These are phyloP conservation scores for Campoplex nolae DNA, from an alignment of 2,888 invertebrate species.

Conservation along the genomic window DNA sequence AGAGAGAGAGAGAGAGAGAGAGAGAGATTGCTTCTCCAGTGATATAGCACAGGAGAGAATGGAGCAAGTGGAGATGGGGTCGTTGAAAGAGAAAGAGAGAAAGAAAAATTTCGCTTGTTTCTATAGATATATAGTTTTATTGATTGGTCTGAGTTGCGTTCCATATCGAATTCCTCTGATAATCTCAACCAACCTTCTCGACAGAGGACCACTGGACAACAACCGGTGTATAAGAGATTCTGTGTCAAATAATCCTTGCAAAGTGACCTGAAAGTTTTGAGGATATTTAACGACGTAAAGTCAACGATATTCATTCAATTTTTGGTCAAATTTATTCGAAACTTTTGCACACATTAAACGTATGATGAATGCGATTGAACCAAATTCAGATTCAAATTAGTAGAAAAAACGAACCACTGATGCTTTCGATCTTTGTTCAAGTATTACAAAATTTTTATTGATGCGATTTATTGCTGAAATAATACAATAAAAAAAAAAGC, in stretches of 20 bases:
- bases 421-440: too few species aligned
- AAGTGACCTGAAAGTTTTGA: background rate
- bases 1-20: constrained; percentile 12
- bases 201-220: constrained; percentile 47
- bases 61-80: constrained; percentile 7
- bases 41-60: constrained; percentile 19
- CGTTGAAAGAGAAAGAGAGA: constrained; percentile 19
- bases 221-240: constrained; percentile 16
- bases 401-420: too few species aligned
- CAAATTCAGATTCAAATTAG: too few species aligned
- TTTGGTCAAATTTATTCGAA: too few species aligned
- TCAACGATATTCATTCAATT: too few species aligned
- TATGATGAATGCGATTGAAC: too few species aligned
- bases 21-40: constrained; percentile 13
- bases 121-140: constrained; percentile 73
- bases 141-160: constrained; percentile 83
- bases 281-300: too few species aligned
- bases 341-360: too few species aligned
- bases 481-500: too few species aligned
- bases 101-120: background rate
- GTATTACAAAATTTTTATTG: too few species aligned
- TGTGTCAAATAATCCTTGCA: background rate
- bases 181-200: constrained; percentile 71
- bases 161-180: constrained; percentile 79
- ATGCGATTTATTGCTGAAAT: too few species aligned